Evolutionary conservation across 37 sponge, comb jelly and placozoan genomes (phyloP).

Genomic region (Diacarnus erythraeanus): DNA sequence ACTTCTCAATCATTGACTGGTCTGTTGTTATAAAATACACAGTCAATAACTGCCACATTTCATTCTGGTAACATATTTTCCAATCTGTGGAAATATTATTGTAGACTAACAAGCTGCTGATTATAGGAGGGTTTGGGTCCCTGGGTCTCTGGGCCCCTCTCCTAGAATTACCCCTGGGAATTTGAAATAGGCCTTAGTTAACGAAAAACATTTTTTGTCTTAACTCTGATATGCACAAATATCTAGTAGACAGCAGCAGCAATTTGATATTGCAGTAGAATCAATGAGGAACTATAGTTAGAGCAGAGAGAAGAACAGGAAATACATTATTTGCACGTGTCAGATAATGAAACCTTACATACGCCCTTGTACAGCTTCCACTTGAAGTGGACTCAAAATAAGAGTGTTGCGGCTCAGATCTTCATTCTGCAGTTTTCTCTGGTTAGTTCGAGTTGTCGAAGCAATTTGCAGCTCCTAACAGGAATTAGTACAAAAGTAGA

Average conservation of each 20-base stretch:
- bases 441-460: background rate
- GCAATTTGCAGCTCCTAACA: background rate
- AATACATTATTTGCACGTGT: conserved; percentile 3
- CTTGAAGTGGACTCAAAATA: background rate
- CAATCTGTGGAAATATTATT: too few species aligned
- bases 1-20: too few species aligned
- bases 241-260: background rate
- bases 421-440: conserved; percentile 18
- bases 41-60: too few species aligned
- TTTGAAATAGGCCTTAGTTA: too few species aligned
- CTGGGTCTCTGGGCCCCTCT: too few species aligned
- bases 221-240: too few species aligned
- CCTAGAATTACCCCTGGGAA: too few species aligned
- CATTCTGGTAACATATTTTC: too few species aligned
- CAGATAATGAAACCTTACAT: background rate
- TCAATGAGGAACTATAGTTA: background rate
- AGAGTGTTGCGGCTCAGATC: conserved; percentile 11
- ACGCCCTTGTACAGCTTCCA: conserved; percentile 10
- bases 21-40: too few species aligned
- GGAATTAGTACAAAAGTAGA: background rate
- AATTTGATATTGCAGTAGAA: background rate
- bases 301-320: background rate
- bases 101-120: too few species aligned
- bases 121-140: too few species aligned
- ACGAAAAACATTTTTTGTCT: too few species aligned